Evolutionary conservation across 2,888 invertebrate species (phyloP).

Genomic region (Caenorhabditis sp.): DNA sequence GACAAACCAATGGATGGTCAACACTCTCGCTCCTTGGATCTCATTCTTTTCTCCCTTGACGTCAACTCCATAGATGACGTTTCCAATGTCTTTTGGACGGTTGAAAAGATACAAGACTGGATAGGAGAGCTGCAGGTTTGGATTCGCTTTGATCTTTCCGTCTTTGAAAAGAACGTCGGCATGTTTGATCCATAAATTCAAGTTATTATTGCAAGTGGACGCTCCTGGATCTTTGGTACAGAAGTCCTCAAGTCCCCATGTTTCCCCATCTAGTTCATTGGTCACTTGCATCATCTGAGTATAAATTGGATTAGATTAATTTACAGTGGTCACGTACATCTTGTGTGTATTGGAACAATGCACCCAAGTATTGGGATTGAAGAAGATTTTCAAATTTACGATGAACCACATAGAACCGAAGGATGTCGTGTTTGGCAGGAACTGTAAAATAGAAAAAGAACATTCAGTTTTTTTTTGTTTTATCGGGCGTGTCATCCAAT

Average conservation of each 20-base stretch:
- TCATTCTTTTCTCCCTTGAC: constrained; percentile 82
- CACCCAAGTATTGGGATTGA: constrained; percentile 75
- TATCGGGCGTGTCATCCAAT: constrained; percentile 9
- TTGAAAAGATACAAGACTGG: constrained; percentile 82
- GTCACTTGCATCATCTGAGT: constrained; percentile 73
- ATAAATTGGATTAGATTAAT: too few species aligned
- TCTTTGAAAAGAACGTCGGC: constrained; percentile 81
- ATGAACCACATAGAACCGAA: constrained; percentile 82
- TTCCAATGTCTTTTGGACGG: constrained; percentile 82
- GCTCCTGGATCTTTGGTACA: constrained; percentile 75
- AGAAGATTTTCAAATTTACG: constrained; percentile 79
- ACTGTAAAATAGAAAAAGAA: constrained; percentile 59
- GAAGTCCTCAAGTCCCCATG: constrained; percentile 79
- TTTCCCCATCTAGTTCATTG: constrained; percentile 72
- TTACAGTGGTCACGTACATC: constrained; percentile 74
- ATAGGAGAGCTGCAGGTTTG: constrained; percentile 82
- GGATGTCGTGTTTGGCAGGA: constrained; percentile 77
- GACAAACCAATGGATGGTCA: constrained; percentile 82
- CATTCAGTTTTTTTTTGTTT: not conserved
- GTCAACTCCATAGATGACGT: constrained; percentile 82
- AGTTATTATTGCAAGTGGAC: constrained; percentile 76
- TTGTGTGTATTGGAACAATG: constrained; percentile 79
- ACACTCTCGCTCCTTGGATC: constrained; percentile 81
- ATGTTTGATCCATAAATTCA: constrained; percentile 82
- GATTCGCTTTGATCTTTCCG: constrained; percentile 78